These are phyloP conservation scores for Plectropomus leopardus DNA, from an alignment of 2,113 vertebrate species.

Conservation along the genomic window DNA sequence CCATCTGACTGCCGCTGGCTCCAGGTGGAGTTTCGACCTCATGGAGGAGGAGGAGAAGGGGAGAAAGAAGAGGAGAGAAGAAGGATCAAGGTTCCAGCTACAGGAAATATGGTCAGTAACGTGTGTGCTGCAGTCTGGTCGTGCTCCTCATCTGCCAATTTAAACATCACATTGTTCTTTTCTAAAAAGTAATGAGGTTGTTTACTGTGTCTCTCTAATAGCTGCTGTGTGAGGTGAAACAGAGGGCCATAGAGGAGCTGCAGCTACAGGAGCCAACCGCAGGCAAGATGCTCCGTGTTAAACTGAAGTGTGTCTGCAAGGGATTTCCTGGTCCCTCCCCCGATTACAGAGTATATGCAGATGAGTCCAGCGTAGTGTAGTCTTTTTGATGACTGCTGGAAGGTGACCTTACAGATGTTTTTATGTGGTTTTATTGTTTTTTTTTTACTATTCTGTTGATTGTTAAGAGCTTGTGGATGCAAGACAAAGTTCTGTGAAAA, in stretches of 20 bases:
- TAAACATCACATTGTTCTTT: background rate
- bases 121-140: constrained; percentile 2
- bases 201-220: constrained; percentile 65
- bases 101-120: constrained; percentile 87
- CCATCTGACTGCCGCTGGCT: constrained; percentile 90
- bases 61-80: constrained; percentile 74
- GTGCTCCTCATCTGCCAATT: background rate
- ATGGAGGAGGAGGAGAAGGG: constrained; percentile 38
- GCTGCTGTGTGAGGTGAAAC: constrained; percentile 92
- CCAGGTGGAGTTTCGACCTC: constrained; percentile 88
- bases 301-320: background rate
- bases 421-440: too few relatives aligned
- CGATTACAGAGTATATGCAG: background rate
- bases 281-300: constrained; percentile 79
- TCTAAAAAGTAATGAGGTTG: background rate
- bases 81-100: constrained; percentile 87
- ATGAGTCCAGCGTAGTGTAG: too few relatives aligned
- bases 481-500: too few relatives aligned
- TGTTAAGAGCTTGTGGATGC: too few relatives aligned
- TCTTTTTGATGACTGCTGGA: too few relatives aligned
- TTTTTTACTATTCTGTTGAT: too few relatives aligned
- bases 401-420: too few relatives aligned
- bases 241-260: constrained; percentile 89
- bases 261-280: constrained; percentile 84
- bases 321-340: background rate